These are phyloP conservation scores for Gryllus longicercus DNA, from an alignment of 2,888 invertebrate species.

Conservation along the genomic window DNA sequence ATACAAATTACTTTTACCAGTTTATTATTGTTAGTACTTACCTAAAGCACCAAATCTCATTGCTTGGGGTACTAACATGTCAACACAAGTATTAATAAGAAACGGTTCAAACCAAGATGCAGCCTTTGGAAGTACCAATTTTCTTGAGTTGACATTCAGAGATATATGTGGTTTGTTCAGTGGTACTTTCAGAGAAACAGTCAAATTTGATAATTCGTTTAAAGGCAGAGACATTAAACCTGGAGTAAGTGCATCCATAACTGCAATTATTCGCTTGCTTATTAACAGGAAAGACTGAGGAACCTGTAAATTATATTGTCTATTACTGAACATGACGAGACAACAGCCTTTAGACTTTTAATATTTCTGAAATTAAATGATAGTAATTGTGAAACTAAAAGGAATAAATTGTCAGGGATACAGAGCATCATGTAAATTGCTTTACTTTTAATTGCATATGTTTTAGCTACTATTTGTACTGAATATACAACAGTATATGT, in stretches of 20 bases:
- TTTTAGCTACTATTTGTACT: no score
- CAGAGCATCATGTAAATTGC: no score
- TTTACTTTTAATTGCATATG: no score
- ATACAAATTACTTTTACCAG: no score
- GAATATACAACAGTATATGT: no score
- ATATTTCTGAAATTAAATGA: no score
- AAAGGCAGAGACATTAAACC: not conserved
- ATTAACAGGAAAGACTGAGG: not conserved
- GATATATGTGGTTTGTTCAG: not conserved
- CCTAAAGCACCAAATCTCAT: slow-evolving; percentile 25
- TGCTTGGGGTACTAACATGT: slow-evolving; percentile 20
- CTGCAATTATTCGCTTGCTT: not conserved
- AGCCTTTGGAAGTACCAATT: not conserved
- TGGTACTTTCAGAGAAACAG: not conserved
- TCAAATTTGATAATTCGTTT: not conserved
- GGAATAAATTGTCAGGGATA: no score
- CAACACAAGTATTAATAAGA: slow-evolving; percentile 31
- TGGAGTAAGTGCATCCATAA: not conserved
- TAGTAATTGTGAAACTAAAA: no score
- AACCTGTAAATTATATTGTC: not conserved
- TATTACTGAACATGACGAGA: no score
- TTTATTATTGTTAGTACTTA: not conserved
- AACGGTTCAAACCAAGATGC: slow-evolving; percentile 28
- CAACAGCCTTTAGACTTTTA: no score
- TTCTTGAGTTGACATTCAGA: not conserved